These are phyloP conservation scores for Crotalus horridus DNA, from an alignment of 2,113 vertebrate species.

Conservation along the genomic window DNA sequence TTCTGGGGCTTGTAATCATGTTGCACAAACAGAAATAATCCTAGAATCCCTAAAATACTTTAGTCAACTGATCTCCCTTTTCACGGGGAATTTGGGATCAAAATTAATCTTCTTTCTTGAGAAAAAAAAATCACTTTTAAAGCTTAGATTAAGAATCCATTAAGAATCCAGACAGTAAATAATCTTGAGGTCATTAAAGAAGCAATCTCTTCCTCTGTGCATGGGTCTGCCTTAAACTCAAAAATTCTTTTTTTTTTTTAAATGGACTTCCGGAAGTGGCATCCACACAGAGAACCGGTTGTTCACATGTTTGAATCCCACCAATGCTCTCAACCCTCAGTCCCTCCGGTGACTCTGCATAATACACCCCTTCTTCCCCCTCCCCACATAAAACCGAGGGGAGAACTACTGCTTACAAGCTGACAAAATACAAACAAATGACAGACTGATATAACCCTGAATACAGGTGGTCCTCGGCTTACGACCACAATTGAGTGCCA, in stretches of 20 bases:
- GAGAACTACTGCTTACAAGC: no score
- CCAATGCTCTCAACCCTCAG: no score
- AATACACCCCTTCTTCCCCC: no score
- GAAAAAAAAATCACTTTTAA: neutral
- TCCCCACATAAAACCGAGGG: no score
- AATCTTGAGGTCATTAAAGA: constrained; percentile 3
- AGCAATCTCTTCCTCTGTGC: neutral
- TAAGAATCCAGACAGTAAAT: constrained; percentile 25
- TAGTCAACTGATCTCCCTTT: neutral
- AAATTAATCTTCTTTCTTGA: constrained; percentile 32
- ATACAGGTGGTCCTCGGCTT: no score
- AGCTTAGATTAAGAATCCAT: constrained; percentile 32
- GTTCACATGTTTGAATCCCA: no score
- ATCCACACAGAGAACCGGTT: no score
- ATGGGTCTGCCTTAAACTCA: neutral
- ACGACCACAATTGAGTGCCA: no score
- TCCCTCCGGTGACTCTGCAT: no score
- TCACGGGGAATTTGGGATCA: constrained; percentile 11
- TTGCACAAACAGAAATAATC: constrained; percentile 8
- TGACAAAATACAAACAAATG: no score
- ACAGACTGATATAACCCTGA: no score
- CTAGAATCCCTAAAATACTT: neutral
- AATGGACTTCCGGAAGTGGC: no score
- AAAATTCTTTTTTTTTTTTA: neutral
- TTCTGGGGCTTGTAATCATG: neutral